Conservation (phyloP, 2,113 vertebrate species). For the Aix galericulata region DNA sequence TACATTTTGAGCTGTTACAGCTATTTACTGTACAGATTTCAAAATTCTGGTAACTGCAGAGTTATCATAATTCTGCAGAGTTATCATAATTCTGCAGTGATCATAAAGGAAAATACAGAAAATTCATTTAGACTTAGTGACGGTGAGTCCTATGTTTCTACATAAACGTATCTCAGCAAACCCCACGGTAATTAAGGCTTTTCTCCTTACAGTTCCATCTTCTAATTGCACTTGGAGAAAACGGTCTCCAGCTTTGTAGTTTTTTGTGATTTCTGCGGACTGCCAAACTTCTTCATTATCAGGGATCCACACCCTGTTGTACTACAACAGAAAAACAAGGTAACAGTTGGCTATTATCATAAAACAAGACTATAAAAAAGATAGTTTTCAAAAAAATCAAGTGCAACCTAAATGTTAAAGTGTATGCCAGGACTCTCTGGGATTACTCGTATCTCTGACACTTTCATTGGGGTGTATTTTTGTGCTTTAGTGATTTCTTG, state of each 20-base stretch:
- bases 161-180: neutral
- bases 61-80: neutral
- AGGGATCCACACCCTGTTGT: constrained; percentile 97
- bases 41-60: neutral
- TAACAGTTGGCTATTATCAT: neutral
- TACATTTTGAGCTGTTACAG: neutral
- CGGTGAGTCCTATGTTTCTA: accelerated
- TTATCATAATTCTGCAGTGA: neutral
- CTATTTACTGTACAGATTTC: neutral
- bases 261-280: constrained; percentile 89
- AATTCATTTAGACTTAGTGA: neutral
- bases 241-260: constrained; percentile 82
- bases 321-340: constrained; percentile 76
- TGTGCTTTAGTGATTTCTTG: neutral
- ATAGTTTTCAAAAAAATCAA: neutral
- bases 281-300: constrained; percentile 91
- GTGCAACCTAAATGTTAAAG: neutral
- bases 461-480: neutral
- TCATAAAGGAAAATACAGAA: neutral
- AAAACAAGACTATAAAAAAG: neutral
- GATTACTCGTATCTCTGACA: neutral
- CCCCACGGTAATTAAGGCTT: neutral
- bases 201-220: constrained; percentile 87
- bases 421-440: neutral
- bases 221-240: constrained; percentile 85